A percentile compares a stretch with the other conserved stretches of the same genome.
phyloP scores from a whole-genome alignment of 2,888 invertebrate genomes.

The Bombylius major region DNA sequence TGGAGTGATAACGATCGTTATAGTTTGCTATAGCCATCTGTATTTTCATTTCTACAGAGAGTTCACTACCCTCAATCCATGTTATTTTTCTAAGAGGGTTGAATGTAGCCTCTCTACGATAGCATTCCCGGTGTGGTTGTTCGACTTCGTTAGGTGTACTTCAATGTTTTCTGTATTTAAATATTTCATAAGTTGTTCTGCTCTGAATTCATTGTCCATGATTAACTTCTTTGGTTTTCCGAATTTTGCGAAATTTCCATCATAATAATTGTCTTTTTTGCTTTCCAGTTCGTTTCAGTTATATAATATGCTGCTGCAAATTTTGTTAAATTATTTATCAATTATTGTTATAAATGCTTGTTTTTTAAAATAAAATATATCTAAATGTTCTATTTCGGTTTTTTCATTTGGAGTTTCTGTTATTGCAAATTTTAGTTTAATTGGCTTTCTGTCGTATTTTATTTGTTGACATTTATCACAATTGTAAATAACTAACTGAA shows the following conservation, averaged over 20 bases:
- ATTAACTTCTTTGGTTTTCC: too few relatives aligned
- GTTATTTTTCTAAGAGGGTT: constrained; percentile 13
- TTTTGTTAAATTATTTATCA: too few relatives aligned
- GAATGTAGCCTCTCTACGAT: constrained; percentile 10
- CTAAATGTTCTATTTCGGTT: not conserved
- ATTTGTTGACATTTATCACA: not conserved
- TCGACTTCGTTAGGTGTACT: too few relatives aligned
- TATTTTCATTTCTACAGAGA: constrained; percentile 11
- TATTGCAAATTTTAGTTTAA: not conserved
- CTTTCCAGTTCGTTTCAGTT: too few relatives aligned
- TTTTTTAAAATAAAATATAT: constrained; percentile 2
- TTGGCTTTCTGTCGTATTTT: constrained; percentile 1
- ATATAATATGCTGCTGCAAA: too few relatives aligned
- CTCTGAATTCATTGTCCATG: too few relatives aligned
- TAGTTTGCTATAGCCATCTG: constrained; percentile 12
- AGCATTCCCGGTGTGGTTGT: not conserved
- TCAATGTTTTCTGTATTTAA: too few relatives aligned
- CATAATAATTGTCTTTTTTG: too few relatives aligned
- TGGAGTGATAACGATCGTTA: constrained; percentile 13
- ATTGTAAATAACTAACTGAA: not conserved
- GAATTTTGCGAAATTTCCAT: too few relatives aligned
- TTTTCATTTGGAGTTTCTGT: not conserved
- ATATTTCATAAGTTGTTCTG: too few relatives aligned
- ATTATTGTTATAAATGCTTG: too few relatives aligned
- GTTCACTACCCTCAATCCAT: constrained; percentile 8